These are phyloP conservation scores for Drosophila sucinea DNA, from an alignment of 1,140 invertebrate genomes.

Conservation along the genomic window DNA sequence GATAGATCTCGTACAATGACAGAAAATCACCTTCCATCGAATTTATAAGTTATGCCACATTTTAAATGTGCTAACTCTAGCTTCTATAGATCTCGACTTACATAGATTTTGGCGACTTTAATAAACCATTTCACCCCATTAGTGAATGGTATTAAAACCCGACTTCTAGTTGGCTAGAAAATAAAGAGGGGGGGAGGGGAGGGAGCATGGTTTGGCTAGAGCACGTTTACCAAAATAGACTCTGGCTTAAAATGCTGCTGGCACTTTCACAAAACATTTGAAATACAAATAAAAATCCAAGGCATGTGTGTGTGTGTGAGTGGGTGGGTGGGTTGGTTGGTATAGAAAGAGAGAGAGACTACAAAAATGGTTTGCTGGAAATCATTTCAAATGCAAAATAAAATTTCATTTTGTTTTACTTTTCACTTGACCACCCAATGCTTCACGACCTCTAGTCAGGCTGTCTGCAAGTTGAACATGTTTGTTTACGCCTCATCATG, in stretches of 20 bases:
- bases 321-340: background rate
- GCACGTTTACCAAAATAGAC: conserved; percentile 71
- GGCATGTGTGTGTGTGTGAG: conserved; percentile 37
- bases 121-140: too few species aligned
- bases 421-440: conserved; percentile 41
- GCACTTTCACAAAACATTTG: conserved; percentile 78
- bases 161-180: conserved; percentile 46
- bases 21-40: too few species aligned
- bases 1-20: too few species aligned
- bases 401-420: conserved; percentile 82
- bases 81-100: too few species aligned
- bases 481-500: conserved; percentile 82
- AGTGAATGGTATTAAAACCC: background rate
- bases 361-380: conserved; percentile 33
- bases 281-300: conserved; percentile 79
- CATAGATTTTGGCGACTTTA: too few species aligned
- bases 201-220: conserved; percentile 4
- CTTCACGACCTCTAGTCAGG: background rate
- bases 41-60: too few species aligned
- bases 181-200: conserved; percentile 17
- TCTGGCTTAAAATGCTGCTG: conserved; percentile 77
- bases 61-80: too few species aligned
- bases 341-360: conserved; percentile 17
- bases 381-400: conserved; percentile 79
- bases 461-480: conserved; percentile 73